Evolutionary conservation across 2,888 invertebrate genomes (phyloP), one percentile per base, ranked within the genome.

Genomic region (Emmelina monodactyla): DNA sequence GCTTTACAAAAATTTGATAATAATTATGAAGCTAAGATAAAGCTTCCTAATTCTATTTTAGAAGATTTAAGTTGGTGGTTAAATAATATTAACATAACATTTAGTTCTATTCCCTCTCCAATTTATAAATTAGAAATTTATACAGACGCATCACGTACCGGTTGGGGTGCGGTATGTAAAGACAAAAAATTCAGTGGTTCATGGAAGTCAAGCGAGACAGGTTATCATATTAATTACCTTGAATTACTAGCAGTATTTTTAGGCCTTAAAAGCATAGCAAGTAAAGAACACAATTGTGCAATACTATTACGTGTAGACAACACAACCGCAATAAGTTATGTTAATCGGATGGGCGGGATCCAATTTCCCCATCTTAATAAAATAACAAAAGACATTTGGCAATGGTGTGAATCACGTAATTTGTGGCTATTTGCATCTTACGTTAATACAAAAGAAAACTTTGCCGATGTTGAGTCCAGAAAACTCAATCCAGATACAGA

Each of bases 341-440:
- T 41, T 4, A 47, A 45, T 31, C 32, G 39, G 4, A 41, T 43
- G 40, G 42, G 43, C 0, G 41, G 39, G 3, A 33, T 42, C 14
- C 42, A 44, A 36, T 44, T 35, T 19, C 42, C 45, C 1, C 43
- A 45, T 22, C 28, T 45, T 3, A 43, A 37, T 22, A 22, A 35
- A 7, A 12, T 41, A 13, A 33, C 43, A 6, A 31, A 39, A 32
- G 10, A 29, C 1, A 40, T 51, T 28, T 47, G 46, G 47, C 39
- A 45, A 16, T 51, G 47, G 47, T 48, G 50, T 31, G 47, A 49
- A 31, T 16, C 9, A 5, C 42, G 44, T 2, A 39, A 38, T 22
- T 33, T 56, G n/a, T 45, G 37, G 43, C 19, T 59, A 5, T 51
- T 49, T 30, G 54, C 53, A 1, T 57, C 57, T 2, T 62, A 59